These are phyloP conservation scores for Pogonophryne albipinna DNA, from an alignment of 2,797 vertebrate genomes.

Conservation along the genomic window DNA sequence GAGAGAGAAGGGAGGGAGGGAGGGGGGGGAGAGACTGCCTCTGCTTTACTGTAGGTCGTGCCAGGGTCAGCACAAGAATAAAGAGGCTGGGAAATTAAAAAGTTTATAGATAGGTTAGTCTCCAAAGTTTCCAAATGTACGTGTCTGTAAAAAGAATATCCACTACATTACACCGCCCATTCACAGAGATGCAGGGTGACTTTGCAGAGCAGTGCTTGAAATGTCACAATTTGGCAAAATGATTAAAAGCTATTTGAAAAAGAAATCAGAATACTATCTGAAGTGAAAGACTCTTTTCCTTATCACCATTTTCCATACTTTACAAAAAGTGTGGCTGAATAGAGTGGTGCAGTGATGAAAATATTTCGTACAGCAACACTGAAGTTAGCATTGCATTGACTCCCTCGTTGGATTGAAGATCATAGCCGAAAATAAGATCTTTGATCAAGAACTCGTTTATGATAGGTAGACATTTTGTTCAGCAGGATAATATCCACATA, in stretches of 20 bases:
- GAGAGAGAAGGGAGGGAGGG: not conserved
- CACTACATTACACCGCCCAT: not conserved
- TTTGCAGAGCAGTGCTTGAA: not conserved
- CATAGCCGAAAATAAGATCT: too few species aligned
- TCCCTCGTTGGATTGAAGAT: too few species aligned
- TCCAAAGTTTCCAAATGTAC: slow-evolving; percentile 16
- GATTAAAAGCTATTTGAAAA: not conserved
- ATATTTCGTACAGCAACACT: too few species aligned
- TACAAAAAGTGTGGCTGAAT: too few species aligned
- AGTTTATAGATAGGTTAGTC: slow-evolving; percentile 30
- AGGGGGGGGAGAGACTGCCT: not conserved
- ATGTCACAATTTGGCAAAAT: not conserved
- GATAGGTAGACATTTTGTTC: too few species aligned
- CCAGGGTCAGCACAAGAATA: not conserved
- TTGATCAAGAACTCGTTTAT: too few species aligned
- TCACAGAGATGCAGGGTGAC: not conserved
- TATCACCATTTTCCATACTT: too few species aligned
- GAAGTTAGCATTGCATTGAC: too few species aligned
- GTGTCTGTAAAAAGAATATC: not conserved
- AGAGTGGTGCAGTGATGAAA: too few species aligned
- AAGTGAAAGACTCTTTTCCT: too few species aligned
- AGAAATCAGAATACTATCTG: too few species aligned
- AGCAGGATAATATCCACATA: too few species aligned
- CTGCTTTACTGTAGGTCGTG: not conserved
- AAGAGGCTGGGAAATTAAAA: slow-evolving; percentile 42